phyloP scores from a whole-genome alignment of 2,888 invertebrate species.

The Hirudinaria manillensis region DNA sequence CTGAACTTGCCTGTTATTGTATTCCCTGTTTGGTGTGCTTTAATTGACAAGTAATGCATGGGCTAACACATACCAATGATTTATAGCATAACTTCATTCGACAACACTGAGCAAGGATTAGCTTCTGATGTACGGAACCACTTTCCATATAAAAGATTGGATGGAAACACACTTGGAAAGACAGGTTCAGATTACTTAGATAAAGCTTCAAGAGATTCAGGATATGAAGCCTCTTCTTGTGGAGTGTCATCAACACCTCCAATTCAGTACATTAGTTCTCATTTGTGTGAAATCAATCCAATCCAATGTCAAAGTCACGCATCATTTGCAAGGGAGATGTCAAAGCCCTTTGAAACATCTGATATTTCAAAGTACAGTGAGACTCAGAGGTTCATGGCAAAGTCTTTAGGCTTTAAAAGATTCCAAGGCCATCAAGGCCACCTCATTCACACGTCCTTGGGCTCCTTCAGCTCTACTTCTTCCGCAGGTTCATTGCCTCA shows the following conservation, averaged over 20 bases:
- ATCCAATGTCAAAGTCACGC: background rate
- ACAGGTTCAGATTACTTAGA: background rate
- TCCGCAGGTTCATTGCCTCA: background rate
- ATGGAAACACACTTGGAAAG: background rate
- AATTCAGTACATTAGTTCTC: background rate
- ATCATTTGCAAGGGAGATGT: background rate
- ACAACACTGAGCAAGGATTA: background rate
- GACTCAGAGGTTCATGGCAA: constrained; percentile 65
- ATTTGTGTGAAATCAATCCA: background rate
- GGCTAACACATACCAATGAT: background rate
- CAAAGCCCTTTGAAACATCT: constrained; percentile 91
- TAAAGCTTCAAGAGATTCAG: background rate
- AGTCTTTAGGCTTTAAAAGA: background rate
- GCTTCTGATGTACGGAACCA: background rate
- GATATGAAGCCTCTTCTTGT: background rate
- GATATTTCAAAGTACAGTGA: constrained; percentile 97
- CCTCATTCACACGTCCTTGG: background rate
- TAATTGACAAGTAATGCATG: no score
- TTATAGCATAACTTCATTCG: background rate
- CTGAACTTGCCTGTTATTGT: background rate
- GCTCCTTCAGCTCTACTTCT: constrained; percentile 10
- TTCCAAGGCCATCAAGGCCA: background rate
- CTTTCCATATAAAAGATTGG: constrained; percentile 4
- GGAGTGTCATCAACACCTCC: no score
- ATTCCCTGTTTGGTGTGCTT: background rate